Evolutionary conservation across 1,140 invertebrate species (phyloP).

Genomic region (Zaprionus kolodkinae): DNA sequence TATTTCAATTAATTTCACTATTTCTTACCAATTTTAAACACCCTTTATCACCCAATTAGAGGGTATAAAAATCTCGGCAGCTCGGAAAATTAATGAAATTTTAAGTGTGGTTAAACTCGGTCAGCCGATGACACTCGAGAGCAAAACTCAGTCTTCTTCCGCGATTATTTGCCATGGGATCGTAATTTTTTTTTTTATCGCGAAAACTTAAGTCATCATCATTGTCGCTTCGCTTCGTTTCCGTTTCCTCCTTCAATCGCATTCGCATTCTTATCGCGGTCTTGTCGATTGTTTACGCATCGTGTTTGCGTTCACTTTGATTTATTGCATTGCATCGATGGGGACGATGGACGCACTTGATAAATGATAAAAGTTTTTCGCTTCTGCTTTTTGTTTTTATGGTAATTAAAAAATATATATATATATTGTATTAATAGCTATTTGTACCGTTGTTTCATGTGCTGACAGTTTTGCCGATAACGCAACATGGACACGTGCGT

Average conservation of each 20-base stretch:
- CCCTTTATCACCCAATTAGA: neutral
- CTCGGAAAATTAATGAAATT: constrained; percentile 14
- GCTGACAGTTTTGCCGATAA: constrained; percentile 21
- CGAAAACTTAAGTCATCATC: constrained; percentile 31
- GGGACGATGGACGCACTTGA: constrained; percentile 43
- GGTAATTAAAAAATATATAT: constrained; percentile 69
- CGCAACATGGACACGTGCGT: constrained; percentile 6
- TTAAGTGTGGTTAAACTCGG: constrained; percentile 9
- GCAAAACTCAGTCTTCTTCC: neutral
- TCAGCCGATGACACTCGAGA: constrained; percentile 10
- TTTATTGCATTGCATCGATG: constrained; percentile 69
- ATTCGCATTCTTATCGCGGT: constrained; percentile 31
- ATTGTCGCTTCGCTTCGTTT: neutral
- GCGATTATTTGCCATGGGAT: constrained; percentile 10
- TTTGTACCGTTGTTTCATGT: constrained; percentile 16
- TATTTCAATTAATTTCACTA: no score
- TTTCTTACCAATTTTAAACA: neutral
- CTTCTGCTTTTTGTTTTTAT: constrained; percentile 50
- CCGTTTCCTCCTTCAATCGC: neutral
- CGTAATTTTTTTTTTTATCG: constrained; percentile 11
- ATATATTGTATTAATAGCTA: constrained; percentile 26
- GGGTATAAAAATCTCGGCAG: neutral
- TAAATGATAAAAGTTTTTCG: constrained; percentile 74
- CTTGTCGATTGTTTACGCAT: constrained; percentile 60
- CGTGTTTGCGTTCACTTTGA: constrained; percentile 54